Evolutionary conservation across 2,113 vertebrate species (phyloP).

Genomic region (Alectura lathami): DNA sequence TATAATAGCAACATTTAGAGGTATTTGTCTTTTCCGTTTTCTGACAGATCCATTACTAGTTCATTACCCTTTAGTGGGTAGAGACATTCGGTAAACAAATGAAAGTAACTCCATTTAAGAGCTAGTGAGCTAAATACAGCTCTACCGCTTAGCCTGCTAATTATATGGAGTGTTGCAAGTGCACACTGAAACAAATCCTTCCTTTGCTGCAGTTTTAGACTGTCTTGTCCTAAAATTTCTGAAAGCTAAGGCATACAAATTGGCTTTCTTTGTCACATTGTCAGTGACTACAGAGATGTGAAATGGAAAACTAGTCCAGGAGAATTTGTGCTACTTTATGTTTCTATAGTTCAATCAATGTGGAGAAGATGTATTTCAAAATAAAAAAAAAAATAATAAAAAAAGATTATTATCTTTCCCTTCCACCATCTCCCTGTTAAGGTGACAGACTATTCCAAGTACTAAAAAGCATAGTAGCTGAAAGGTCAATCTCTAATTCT

Average conservation of each 20-base stretch:
- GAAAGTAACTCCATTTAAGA: constrained; percentile 67
- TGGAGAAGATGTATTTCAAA: neutral
- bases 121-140: constrained; percentile 62
- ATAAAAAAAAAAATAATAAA: neutral
- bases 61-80: constrained; percentile 71
- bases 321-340: neutral
- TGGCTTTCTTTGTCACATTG: neutral
- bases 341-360: neutral
- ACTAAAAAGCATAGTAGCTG: neutral
- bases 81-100: constrained; percentile 68
- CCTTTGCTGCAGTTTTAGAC: neutral
- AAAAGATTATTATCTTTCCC: neutral
- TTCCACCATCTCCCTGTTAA: neutral
- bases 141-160: constrained; percentile 46
- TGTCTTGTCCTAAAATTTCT: neutral
- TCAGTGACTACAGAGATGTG: neutral
- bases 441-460: neutral
- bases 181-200: neutral
- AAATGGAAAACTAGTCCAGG: neutral
- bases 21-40: constrained; percentile 56
- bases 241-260: neutral
- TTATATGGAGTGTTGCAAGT: neutral
- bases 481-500: neutral
- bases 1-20: constrained; percentile 60
- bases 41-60: constrained; percentile 61